Evolutionary conservation across 2,888 invertebrate species (phyloP), one percentile per base, ranked within the genome.

Genomic region (Thalpophila matura): DNA sequence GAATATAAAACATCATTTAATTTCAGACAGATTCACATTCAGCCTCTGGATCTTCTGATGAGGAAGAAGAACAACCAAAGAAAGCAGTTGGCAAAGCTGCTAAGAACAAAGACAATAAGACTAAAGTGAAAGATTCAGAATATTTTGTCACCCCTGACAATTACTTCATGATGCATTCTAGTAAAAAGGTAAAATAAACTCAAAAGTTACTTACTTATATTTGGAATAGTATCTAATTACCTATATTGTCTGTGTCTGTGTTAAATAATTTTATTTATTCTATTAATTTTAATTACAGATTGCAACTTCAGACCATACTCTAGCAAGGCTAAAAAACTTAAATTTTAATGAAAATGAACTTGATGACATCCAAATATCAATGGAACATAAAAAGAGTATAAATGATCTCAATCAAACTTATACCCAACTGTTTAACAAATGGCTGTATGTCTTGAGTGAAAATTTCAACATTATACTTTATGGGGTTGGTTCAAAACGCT

Each of bases 401-500:
- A 82, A 89, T 38, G 92, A 95, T 47, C 93, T 97, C 3, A 92
- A 95, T 70, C 89, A 95, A 54, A 95, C 95, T 38, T 96, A 97
- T 81, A 94, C 94, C 61, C 89, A 91, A 4, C 88, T 96, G 12
- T 98, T 97, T 86, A 89, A 95, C 43, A 96, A 96, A 89, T 98
- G 98, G 98, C 86, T 97, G 53, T 97, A 96, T 80, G 88, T 96
- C 49, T 91, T 96, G 29, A 97, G 98, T 85, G 97, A 98, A 94
- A 97, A 98, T 29, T 99, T 97, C 86, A 99, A 97, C 84, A 95
- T 99, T 50, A 91, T 99, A 35, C 89, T 99, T 0, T 98, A 98
- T 90, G 99, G 99, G 0, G 93, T 99, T 49, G 99, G 99, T 0
- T 99, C 99, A 0, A 99, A 99, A 88, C 95, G 97, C 37, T 93